Percentiles rank a stretch among this genome's conserved stretches.
These are phyloP conservation scores for Orthosia incerta DNA, from an alignment of 2,888 invertebrate species.

Conservation along the genomic window DNA sequence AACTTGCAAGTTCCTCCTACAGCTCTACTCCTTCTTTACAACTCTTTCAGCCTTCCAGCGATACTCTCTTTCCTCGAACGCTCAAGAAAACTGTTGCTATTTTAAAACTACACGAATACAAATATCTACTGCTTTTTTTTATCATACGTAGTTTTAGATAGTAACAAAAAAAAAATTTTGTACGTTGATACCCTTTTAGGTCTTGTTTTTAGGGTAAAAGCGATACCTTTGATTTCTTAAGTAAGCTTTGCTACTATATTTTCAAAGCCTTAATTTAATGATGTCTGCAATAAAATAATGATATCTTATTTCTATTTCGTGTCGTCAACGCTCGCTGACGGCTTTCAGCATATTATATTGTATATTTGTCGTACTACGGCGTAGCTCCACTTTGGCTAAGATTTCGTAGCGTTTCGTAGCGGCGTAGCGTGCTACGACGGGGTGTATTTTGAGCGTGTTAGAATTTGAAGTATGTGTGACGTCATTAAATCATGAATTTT, in stretches of 20 bases:
- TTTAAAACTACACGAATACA: slow-evolving; percentile 1
- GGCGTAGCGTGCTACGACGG: slow-evolving; percentile 21
- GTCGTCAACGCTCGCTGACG: not conserved
- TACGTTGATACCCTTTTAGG: slow-evolving; percentile 13
- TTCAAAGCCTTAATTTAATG: not conserved
- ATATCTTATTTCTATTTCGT: not conserved
- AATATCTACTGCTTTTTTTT: not conserved
- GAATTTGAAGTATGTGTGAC: too few species aligned
- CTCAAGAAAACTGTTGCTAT: slow-evolving; percentile 40
- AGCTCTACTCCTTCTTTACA: too few species aligned
- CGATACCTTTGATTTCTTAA: slow-evolving; percentile 13
- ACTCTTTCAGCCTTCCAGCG: slow-evolving; percentile 14
- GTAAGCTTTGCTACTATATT: slow-evolving; percentile 2
- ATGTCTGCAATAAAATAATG: not conserved
- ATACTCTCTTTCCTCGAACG: slow-evolving; percentile 27
- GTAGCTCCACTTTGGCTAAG: slow-evolving; percentile 1
- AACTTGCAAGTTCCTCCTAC: too few species aligned
- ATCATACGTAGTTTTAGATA: too few species aligned
- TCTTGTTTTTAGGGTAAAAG: not conserved
- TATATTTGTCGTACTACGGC: slow-evolving; percentile 12
- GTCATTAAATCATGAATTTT: too few species aligned
- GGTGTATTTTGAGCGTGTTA: not conserved
- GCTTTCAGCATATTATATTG: too few species aligned
- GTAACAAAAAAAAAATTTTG: not conserved
- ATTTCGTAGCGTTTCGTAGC: slow-evolving; percentile 44